Base-by-base conservation (phyloP, 2,113 vertebrate species). In the Petrocephalus zakoni region DNA sequence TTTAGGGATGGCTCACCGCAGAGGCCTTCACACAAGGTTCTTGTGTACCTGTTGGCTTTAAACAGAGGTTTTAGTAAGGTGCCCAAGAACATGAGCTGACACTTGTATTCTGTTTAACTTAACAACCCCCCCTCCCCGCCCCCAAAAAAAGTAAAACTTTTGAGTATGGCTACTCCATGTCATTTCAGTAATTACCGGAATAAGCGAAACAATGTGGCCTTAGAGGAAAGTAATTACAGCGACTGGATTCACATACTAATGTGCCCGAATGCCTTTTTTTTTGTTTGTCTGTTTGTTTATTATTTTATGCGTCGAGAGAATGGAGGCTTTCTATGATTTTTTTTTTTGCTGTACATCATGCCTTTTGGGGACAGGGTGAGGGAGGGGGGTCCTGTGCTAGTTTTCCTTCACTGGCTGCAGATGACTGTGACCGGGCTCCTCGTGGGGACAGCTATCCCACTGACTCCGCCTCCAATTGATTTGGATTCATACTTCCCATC, bases 241-340 rank as follows among this genome's bases (percentile, higher is more conserved):
- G 15, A 8, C n/a, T 86, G 52, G 13, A 29, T 55, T 85, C n/a
- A 92, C 87, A 84, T 90, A 72, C 87, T 61, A 93, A 93, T 89
- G 89, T 34, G 90, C 92, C 84, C 93, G 90, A 93, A 89, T 64
- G 93, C 92, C 91, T 53, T 89, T 92, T 93, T 90, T 89, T 93
- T 90, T 89, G 58, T 64, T 64, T 61, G 22, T 61, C 58, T 64
- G 58, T 25, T 89, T 58, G 68, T 75, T 83, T 47, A 83, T 83
- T 46, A n/a, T 49, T 82, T 49, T 42, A 46, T 22, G 22, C 42
- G 42, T 42, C 90, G 82, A 87, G 90, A 91, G 88, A 91, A 89
- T 86, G 25, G 72, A 89, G 75, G 25, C 51, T 25, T 85, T 55
- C 3, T 11, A 4, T 85, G 22, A 52, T 13, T 72, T 72, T 72